Base-by-base conservation (phyloP, 2,797 vertebrate genomes). In the Arnoldichthys spilopterus region DNA sequence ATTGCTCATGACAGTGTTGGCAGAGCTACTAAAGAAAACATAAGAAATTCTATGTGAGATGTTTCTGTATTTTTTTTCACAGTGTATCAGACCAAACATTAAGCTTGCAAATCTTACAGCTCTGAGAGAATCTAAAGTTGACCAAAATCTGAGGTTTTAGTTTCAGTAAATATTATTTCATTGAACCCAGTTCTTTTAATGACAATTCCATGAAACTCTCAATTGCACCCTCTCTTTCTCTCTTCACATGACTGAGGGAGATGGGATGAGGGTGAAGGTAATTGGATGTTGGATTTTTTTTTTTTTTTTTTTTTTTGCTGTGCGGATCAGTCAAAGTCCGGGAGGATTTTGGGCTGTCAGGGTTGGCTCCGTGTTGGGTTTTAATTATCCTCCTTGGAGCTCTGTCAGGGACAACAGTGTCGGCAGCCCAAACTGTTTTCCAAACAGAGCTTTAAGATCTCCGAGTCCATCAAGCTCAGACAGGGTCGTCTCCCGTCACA, bases 361-460 rank as follows among this genome's bases (percentile, higher is more conserved):
- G 79, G 74, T 71, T 61, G 54, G 77, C 77, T 87, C 78, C 77
- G 71, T 80, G 83, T 76, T 84, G 81, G 66, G 85, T 85, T 85
- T 84, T 86, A 85, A 86, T 89, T 85, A 87, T 86, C 83, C 80
- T 85, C 83, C 79, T 86, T 54, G 76, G 85, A 86, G 79, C 81
- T 78, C 74, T 76, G 76, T 83, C 82, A 83, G 84, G 82, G 84
- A 85, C 81, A 84, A 79, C 71, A 69, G 72, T 85, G 81, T 85
- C 76, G 71, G 78, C 78, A 16, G 80, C 34, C 78, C 73, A 86
- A 82, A 81, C 64, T 83, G 84, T 84, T 86, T 82, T 85, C 77
- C 79, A 86, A 84, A 84, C 74, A 79, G 77, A 76, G 75, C 80
- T 83, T 78, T 79, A 82, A 82, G 66, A 85, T 83, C 51, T 76